Conservation (phyloP, 2,113 vertebrate genomes). For the Ciconia maguari region DNA sequence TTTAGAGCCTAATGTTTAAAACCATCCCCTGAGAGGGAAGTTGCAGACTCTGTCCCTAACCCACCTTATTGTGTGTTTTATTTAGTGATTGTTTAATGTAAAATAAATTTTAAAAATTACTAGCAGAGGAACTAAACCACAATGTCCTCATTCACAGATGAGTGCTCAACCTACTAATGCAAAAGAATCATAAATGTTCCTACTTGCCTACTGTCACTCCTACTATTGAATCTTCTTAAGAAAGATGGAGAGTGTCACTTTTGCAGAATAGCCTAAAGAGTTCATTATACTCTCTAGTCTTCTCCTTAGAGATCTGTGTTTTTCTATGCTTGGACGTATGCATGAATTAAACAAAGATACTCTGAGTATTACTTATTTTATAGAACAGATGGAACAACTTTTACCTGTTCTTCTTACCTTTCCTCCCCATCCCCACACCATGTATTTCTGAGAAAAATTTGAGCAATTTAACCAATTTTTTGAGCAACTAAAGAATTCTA, state of each 20-base stretch:
- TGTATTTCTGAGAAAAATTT: neutral
- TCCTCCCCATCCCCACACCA: neutral
- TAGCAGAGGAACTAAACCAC: neutral
- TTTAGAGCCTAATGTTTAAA: neutral
- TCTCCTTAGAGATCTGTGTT: neutral
- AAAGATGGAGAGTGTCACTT: neutral
- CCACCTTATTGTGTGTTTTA: neutral
- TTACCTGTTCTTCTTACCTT: neutral
- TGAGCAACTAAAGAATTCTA: neutral
- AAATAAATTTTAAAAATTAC: neutral
- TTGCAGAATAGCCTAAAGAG: neutral
- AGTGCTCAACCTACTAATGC: neutral
- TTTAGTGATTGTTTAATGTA: neutral
- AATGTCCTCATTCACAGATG: neutral
- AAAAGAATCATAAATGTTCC: neutral
- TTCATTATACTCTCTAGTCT: neutral
- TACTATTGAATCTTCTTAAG: neutral
- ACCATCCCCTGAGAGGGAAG: neutral
- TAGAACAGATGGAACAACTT: neutral
- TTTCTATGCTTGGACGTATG: neutral
- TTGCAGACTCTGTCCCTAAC: neutral
- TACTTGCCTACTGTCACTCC: neutral
- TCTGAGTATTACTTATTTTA: neutral
- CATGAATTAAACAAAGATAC: neutral
- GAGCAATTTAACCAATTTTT: neutral